phyloP scores from a whole-genome alignment of 2,797 vertebrate species.

The Dryobates pubescens region DNA sequence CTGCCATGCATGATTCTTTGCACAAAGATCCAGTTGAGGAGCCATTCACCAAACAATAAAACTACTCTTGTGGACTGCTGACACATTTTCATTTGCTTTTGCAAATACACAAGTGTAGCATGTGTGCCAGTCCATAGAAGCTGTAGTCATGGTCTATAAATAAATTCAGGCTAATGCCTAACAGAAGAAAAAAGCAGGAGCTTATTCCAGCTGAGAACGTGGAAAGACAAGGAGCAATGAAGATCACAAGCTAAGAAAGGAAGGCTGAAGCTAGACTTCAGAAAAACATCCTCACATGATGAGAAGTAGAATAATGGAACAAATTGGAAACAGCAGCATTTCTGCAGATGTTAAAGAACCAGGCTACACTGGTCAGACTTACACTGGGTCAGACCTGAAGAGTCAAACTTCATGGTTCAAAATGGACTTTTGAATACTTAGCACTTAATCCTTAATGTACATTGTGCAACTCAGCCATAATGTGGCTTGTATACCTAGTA shows the following conservation, averaged over 20 bases:
- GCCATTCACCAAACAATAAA: background rate
- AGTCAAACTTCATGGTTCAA: background rate
- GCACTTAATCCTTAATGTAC: background rate
- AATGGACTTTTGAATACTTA: background rate
- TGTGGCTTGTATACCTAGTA: background rate
- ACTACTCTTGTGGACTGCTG: slow-evolving; percentile 1
- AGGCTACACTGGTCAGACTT: background rate
- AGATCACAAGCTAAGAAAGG: background rate
- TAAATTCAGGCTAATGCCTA: background rate
- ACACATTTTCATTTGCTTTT: slow-evolving; percentile 34
- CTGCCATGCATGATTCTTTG: background rate
- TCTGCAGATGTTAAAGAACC: background rate
- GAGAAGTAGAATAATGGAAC: background rate
- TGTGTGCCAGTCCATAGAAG: background rate
- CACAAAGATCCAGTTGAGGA: background rate
- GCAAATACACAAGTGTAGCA: background rate
- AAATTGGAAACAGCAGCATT: background rate
- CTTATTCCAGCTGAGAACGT: slow-evolving; percentile 9
- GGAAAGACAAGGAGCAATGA: slow-evolving; percentile 1
- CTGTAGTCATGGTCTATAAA: background rate
- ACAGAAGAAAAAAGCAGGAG: slow-evolving; percentile 3
- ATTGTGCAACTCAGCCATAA: background rate
- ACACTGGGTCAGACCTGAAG: background rate
- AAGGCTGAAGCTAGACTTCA: background rate
- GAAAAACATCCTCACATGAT: background rate